Conservation (phyloP, 2,888 invertebrate genomes). For the Unio delphinus region DNA sequence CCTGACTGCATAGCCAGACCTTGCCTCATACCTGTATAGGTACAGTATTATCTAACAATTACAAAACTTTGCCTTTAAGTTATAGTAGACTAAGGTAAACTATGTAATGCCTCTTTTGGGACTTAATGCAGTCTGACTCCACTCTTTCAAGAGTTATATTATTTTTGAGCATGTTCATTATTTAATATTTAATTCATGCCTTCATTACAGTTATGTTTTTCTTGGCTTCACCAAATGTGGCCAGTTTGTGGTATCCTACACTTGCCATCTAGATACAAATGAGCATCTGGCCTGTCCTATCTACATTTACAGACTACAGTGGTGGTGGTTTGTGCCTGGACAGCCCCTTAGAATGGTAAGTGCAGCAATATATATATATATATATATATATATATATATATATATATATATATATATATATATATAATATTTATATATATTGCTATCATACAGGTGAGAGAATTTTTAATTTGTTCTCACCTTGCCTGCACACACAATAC, state of each 20-base stretch:
- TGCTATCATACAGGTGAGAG: too few relatives aligned
- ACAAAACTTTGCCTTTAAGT: not conserved
- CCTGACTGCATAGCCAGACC: too few relatives aligned
- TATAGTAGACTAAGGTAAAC: not conserved
- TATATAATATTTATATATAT: too few relatives aligned
- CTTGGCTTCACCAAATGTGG: constrained; percentile 97
- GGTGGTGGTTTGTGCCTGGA: constrained; percentile 78
- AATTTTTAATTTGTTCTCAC: too few relatives aligned
- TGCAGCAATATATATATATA: not conserved
- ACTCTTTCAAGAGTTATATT: not conserved
- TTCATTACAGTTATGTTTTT: constrained; percentile 83
- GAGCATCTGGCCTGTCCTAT: constrained; percentile 65
- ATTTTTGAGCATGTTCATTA: not conserved
- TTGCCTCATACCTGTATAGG: too few relatives aligned
- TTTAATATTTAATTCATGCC: constrained; percentile 3
- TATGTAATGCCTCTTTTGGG: not conserved
- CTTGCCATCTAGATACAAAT: constrained; percentile 74
- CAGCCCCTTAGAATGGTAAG: constrained; percentile 74
- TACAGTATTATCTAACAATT: not conserved
- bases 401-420: too few relatives aligned
- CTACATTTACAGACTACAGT: constrained; percentile 78
- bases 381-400: too few relatives aligned
- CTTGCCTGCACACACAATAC: too few relatives aligned
- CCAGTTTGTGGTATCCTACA: constrained; percentile 91
- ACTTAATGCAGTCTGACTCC: not conserved